phyloP scores from a whole-genome alignment of 2,888 invertebrate genomes.

The Protodeltote pygarga region DNA sequence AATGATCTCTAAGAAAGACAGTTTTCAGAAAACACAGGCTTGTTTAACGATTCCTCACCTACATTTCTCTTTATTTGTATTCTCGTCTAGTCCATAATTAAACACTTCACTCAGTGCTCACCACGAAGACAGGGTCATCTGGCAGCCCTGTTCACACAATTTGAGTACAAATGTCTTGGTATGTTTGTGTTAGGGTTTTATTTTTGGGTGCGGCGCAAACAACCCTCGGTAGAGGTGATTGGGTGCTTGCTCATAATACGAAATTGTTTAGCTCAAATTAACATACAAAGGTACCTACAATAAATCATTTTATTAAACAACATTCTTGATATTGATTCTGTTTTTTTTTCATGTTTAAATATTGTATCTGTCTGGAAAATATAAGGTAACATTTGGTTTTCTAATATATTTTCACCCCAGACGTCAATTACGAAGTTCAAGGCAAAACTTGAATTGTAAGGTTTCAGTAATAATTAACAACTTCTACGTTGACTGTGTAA shows the following conservation, averaged over 20 bases:
- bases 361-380: conserved; percentile 1
- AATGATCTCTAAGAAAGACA: no score
- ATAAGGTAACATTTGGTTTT: no score
- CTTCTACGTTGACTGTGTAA: no score
- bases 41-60: background rate
- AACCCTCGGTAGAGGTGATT: conserved; percentile 44
- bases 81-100: conserved; percentile 35
- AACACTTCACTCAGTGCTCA: conserved; percentile 12
- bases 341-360: conserved; percentile 9
- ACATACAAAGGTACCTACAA: no score
- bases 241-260: conserved; percentile 32
- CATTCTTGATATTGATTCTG: conserved; percentile 25
- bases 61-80: conserved; percentile 31
- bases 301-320: conserved; percentile 30
- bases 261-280: conserved; percentile 39
- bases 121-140: conserved; percentile 39
- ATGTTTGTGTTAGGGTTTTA: conserved; percentile 40
- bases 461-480: no score
- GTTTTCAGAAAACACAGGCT: no score
- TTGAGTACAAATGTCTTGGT: conserved; percentile 33
- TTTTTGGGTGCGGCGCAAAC: conserved; percentile 39
- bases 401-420: no score
- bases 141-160: conserved; percentile 47
- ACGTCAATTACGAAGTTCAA: no score
- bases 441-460: no score